Conservation (phyloP, 1,140 invertebrate species). For the Pomacea maculata region DNA sequence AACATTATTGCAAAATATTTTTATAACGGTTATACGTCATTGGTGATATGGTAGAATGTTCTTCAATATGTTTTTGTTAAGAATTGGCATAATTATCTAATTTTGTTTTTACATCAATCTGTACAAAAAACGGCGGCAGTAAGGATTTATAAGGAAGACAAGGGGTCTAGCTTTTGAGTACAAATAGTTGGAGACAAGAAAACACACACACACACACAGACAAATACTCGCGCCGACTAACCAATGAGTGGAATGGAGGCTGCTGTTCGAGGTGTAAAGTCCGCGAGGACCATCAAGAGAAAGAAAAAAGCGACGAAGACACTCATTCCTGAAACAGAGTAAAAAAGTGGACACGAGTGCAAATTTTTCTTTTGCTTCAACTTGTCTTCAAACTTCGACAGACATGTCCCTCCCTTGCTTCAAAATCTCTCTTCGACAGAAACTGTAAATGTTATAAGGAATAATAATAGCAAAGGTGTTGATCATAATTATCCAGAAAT, state of each 20-base stretch:
- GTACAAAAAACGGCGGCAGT: not conserved
- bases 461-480: too few species aligned
- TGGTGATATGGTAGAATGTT: not conserved
- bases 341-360: not conserved
- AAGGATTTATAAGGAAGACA: not conserved
- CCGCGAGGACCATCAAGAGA: slow-evolving; percentile 48
- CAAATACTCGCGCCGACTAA: slow-evolving; percentile 26
- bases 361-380: not conserved
- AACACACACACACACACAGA: not conserved
- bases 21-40: not conserved
- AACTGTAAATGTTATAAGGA: too few species aligned
- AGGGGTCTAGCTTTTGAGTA: not conserved
- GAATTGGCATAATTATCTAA: too few species aligned
- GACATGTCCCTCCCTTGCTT: not conserved
- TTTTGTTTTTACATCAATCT: too few species aligned
- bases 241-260: slow-evolving; percentile 58
- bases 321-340: slow-evolving; percentile 51
- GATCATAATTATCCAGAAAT: too few species aligned
- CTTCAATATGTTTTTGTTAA: too few species aligned
- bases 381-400: not conserved
- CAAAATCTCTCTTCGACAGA: not conserved
- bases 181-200: not conserved
- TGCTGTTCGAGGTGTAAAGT: slow-evolving; percentile 53
- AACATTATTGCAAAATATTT: not conserved
- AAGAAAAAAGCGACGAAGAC: slow-evolving; percentile 58